Evolutionary conservation across 2,888 invertebrate species (phyloP), one percentile per base, ranked within the genome.

Genomic region (Leptopilina drosophilae): DNA sequence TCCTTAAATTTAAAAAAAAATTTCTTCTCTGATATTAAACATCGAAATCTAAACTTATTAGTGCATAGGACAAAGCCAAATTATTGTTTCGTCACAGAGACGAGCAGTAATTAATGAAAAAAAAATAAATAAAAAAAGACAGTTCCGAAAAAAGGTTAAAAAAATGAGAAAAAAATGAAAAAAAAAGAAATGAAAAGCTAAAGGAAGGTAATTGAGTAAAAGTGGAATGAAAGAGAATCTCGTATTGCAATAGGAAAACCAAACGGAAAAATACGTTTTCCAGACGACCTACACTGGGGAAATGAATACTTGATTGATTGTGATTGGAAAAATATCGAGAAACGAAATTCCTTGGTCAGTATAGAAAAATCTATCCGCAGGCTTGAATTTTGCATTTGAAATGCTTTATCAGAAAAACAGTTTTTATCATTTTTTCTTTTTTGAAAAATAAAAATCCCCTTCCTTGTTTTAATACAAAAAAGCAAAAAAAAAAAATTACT

Each of bases 131-230:
- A 33, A 40, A 40, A n/a, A 42, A 40, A 15, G 59, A 5, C 46
- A 46, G 9, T 46, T 4, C 15, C 5, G 15, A 59, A 67, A 67
- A 67, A 46, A 20, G 20, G 6, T 26, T 7, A 12, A 33, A 11
- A 42, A 75, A 73, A 80, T 33, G 33, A 33, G 3, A 5, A 33
- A 33, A 33, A 33, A 42, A 73, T n/a, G 6, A 56, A 56, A 73
- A 53, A 14, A 66, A 66, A 42, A 42, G 8, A 14, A 12, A 15
- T 75, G 49, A 66, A 65, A 8, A 46, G 42, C 15, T 65, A 79
- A 80, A 79, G 79, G 64, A 76, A 75, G 14, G 9, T 20, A 14
- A 42, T 62, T 49, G 73, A 49, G 66, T 78, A 77, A 33, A 79
- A 77, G 53, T 40, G 46, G 20, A 67, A 42, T 79, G 20, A 53